phyloP scores from a whole-genome alignment of 2,113 vertebrate genomes.

The Carollia perspicillata region DNA sequence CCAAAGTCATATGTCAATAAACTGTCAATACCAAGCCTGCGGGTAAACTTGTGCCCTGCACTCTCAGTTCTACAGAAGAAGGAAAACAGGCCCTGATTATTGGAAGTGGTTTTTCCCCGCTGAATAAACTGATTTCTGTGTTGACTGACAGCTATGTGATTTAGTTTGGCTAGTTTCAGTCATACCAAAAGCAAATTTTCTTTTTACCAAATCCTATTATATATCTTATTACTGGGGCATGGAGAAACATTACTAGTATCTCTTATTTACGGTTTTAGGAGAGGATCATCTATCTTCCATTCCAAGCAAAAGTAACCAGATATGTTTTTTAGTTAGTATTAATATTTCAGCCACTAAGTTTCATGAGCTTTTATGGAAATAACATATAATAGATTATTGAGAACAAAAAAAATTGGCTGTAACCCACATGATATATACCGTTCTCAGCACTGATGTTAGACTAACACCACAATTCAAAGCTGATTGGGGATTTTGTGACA shows the following conservation, averaged over 20 bases:
- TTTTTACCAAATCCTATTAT: conserved; percentile 55
- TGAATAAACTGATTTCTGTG: background rate
- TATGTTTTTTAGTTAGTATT: conserved; percentile 48
- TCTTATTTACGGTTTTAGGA: conserved; percentile 6
- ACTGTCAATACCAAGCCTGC: background rate
- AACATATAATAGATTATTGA: background rate
- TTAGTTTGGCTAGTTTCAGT: conserved; percentile 21
- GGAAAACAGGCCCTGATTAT: background rate
- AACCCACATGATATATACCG: background rate
- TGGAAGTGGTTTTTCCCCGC: background rate
- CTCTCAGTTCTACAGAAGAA: background rate
- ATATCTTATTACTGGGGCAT: background rate
- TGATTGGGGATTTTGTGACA: background rate
- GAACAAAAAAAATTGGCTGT: background rate
- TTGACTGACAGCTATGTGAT: conserved; percentile 43
- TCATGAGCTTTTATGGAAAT: conserved; percentile 28
- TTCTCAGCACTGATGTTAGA: background rate
- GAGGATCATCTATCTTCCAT: conserved; percentile 34
- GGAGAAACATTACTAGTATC: conserved; percentile 37
- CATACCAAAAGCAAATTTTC: conserved; percentile 61
- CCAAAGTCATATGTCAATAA: background rate
- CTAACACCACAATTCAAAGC: background rate
- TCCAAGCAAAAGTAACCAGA: conserved; percentile 38
- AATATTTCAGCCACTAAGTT: conserved; percentile 12
- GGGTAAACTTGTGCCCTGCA: background rate